Evolutionary conservation across 2,888 invertebrate genomes (phyloP).

Genomic region (Sepiola atlantica): DNA sequence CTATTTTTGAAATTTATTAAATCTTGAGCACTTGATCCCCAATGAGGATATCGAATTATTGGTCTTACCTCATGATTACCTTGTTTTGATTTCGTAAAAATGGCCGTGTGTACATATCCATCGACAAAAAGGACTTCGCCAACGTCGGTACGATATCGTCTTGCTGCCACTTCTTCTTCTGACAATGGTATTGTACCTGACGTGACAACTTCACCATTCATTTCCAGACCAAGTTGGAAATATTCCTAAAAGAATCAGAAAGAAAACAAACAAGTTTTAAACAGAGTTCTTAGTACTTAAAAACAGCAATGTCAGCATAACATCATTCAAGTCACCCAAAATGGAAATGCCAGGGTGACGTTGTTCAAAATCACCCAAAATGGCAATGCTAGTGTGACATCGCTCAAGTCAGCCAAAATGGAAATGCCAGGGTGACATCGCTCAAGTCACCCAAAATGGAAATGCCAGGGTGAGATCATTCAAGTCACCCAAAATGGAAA

Average conservation of each 20-base stretch:
- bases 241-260: constrained; percentile 75
- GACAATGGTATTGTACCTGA: constrained; percentile 79
- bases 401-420: too few species aligned
- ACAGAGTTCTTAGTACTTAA: not conserved
- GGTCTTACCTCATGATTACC: constrained; percentile 2
- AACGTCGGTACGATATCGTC: constrained; percentile 80
- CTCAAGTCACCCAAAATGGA: not conserved
- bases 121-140: constrained; percentile 80
- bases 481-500: not conserved
- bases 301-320: not conserved
- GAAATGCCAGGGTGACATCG: not conserved
- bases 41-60: not conserved
- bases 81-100: constrained; percentile 51
- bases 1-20: too few species aligned
- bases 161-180: constrained; percentile 79
- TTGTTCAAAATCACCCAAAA: not conserved
- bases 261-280: not conserved
- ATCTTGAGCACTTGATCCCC: too few species aligned
- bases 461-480: not conserved
- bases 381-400: not conserved
- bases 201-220: constrained; percentile 74
- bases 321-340: not conserved
- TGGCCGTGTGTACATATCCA: constrained; percentile 78
- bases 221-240: constrained; percentile 79
- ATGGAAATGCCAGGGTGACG: not conserved